Percentiles rank a stretch among this genome's conserved stretches.
These are phyloP conservation scores for Asobara japonica DNA, from an alignment of 1,140 invertebrate species.

Conservation along the genomic window DNA sequence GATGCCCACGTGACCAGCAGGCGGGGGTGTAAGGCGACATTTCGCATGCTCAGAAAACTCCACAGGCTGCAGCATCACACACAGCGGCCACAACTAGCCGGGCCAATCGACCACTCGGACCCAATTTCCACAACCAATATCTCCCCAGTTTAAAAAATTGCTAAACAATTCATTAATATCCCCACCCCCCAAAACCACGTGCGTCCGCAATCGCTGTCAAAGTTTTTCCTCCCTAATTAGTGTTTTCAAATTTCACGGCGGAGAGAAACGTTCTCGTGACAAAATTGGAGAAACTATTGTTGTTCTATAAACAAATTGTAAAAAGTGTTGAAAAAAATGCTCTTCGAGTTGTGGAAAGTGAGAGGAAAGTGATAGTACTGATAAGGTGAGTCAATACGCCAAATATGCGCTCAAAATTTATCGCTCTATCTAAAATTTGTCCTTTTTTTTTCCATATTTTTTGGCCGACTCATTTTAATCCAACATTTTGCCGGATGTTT, in stretches of 20 bases:
- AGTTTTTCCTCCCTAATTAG: too few species aligned
- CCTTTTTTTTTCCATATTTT: too few species aligned
- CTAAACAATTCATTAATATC: neutral
- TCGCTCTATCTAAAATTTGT: neutral
- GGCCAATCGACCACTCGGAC: slow-evolving; percentile 18
- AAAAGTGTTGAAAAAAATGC: slow-evolving; percentile 37
- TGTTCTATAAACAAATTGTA: neutral
- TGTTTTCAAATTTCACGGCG: too few species aligned
- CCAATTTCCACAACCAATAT: neutral
- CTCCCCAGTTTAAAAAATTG: neutral
- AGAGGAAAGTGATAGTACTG: slow-evolving; percentile 14
- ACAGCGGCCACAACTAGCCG: slow-evolving; percentile 21
- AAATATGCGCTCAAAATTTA: neutral
- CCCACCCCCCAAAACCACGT: too few species aligned
- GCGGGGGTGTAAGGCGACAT: slow-evolving; percentile 61
- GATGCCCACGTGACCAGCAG: slow-evolving; percentile 58
- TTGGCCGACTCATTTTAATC: slow-evolving; percentile 1
- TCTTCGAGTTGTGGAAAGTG: slow-evolving; percentile 45
- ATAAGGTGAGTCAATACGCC: neutral
- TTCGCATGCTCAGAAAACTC: slow-evolving; percentile 63
- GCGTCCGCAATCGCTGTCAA: neutral
- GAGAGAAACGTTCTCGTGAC: slow-evolving; percentile 1
- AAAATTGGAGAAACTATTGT: neutral
- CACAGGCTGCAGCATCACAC: slow-evolving; percentile 52
- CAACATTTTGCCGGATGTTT: neutral